Percentiles rank a stretch among this genome's conserved stretches.
phyloP scores from a whole-genome alignment of 2,888 invertebrate species.

The Neocrepidodera transversa region DNA sequence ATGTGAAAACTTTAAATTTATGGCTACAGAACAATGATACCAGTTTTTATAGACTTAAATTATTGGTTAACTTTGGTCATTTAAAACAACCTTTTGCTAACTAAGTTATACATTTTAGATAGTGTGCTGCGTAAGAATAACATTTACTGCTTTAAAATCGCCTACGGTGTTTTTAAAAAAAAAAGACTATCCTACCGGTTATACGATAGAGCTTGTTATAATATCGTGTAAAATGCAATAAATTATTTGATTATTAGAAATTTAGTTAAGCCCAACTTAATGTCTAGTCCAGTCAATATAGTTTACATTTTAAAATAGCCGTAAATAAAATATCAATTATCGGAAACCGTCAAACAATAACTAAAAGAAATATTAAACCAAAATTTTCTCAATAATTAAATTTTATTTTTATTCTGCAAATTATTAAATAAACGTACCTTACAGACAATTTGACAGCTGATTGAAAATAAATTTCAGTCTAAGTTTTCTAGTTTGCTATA shows the following conservation, averaged over 20 bases:
- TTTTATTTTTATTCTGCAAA: too few relatives aligned
- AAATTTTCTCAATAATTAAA: too few relatives aligned
- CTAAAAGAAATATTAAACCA: too few relatives aligned
- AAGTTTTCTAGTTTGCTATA: too few relatives aligned
- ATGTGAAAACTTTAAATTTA: slow-evolving; percentile 63
- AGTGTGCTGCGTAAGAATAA: slow-evolving; percentile 41
- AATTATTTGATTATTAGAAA: slow-evolving; percentile 8
- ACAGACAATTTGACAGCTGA: too few relatives aligned
- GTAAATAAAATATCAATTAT: too few relatives aligned
- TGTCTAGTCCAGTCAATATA: too few relatives aligned
- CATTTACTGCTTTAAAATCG: slow-evolving; percentile 46
- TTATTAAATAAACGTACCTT: too few relatives aligned
- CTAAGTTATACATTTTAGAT: slow-evolving; percentile 55
- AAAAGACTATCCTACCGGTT: slow-evolving; percentile 35
- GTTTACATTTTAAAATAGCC: too few relatives aligned
- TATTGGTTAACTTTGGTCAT: slow-evolving; percentile 61
- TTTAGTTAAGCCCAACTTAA: not conserved
- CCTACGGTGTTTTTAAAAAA: slow-evolving; percentile 44
- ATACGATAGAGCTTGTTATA: slow-evolving; percentile 14
- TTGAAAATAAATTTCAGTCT: too few relatives aligned
- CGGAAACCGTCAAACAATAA: too few relatives aligned
- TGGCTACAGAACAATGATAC: slow-evolving; percentile 61
- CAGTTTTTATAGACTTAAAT: slow-evolving; percentile 62
- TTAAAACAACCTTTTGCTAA: slow-evolving; percentile 57
- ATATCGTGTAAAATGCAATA: slow-evolving; percentile 9